Base-by-base conservation (phyloP, 1,140 invertebrate species). In the Tribolium madens region DNA sequence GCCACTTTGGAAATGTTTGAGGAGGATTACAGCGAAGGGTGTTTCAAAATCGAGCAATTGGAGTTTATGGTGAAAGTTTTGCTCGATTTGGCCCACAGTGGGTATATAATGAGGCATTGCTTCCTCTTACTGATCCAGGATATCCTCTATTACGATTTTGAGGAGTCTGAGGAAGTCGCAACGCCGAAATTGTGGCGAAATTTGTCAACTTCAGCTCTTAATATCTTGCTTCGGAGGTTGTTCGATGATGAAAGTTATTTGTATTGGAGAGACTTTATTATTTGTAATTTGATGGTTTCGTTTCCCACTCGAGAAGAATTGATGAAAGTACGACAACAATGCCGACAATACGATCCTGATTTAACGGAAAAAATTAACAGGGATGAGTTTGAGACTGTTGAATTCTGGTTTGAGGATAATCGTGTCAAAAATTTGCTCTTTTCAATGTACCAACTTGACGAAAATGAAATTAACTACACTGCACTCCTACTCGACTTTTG, bases 221-320 rank as follows among this genome's bases (percentile, higher is more conserved):
- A 85, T 9, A 84, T 85, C 47, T 71, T 91, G 5, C 83, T 90
- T 1, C 78, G 81, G 48, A 73, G 81, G 9, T 18, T 90, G 12
- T 92, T 89, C 80, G 89, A 88, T 0, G 84, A 87, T 33, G 84
- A 83, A 0, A 84, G 85, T 1, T 88, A 87, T 47, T 74, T 91
- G 7, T 87, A 91, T 81, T 91, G 90, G 91, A 88, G 87, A 80
- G 89, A 91, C 81, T 91, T 92, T 76, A 83, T 92, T 9, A 84
- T 91, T 73, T 89, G 88, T 79, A 89, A 87, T 80, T 82, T 91
- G 9, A 85, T 88, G 68, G 80, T 91, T 9, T 78, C 82, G 14
- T 88, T 86, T 79, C 90, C 90, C 5, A 87, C 80, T 0, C 78
- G 87, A 53, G 83, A 87, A 1, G 87, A 91, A 75, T 80, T 91